Conservation (phyloP, 2,797 vertebrate genomes). For the Benthosema pterotum region DNA sequence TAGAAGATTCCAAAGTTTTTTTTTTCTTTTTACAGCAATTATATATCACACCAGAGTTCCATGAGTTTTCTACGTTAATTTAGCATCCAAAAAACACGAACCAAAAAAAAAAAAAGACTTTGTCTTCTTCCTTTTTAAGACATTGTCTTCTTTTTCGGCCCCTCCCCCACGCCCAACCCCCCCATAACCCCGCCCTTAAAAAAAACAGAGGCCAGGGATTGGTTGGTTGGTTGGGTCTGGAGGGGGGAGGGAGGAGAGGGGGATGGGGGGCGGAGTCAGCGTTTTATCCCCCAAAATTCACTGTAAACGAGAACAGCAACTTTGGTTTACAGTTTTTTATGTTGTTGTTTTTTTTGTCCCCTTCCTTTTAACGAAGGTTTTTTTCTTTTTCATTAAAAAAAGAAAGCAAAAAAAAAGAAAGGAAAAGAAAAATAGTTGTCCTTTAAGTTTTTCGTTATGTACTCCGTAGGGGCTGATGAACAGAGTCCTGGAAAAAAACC, state of each 20-base stretch:
- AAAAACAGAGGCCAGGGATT: too few species aligned
- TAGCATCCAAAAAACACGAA: slow-evolving; percentile 83
- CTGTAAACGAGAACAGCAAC: slow-evolving; percentile 99
- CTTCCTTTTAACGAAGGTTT: slow-evolving; percentile 64
- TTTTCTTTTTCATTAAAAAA: slow-evolving; percentile 79
- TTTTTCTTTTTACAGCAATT: slow-evolving; percentile 88
- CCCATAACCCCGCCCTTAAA: too few species aligned
- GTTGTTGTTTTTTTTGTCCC: slow-evolving; percentile 58
- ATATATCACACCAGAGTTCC: slow-evolving; percentile 90
- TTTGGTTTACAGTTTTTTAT: slow-evolving; percentile 95
- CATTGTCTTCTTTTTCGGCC: slow-evolving; percentile 8
- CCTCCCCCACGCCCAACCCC: too few species aligned
- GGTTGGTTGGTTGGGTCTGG: too few species aligned
- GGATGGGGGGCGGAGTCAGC: too few species aligned
- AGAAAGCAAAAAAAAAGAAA: slow-evolving; percentile 55
- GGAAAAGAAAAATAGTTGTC: slow-evolving; percentile 47
- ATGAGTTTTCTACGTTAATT: slow-evolving; percentile 80
- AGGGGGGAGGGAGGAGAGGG: too few species aligned
- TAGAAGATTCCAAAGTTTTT: slow-evolving; percentile 81
- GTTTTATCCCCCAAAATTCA: slow-evolving; percentile 93
- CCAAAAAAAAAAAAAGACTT: slow-evolving; percentile 73
- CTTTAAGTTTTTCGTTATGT: slow-evolving; percentile 88
- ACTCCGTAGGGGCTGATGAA: slow-evolving; percentile 88
- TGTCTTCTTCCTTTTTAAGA: slow-evolving; percentile 69
- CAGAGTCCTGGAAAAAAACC: slow-evolving; percentile 82